Evolutionary conservation across 2,113 vertebrate species (phyloP).

Genomic region (Oncorhynchus gorbuscha): DNA sequence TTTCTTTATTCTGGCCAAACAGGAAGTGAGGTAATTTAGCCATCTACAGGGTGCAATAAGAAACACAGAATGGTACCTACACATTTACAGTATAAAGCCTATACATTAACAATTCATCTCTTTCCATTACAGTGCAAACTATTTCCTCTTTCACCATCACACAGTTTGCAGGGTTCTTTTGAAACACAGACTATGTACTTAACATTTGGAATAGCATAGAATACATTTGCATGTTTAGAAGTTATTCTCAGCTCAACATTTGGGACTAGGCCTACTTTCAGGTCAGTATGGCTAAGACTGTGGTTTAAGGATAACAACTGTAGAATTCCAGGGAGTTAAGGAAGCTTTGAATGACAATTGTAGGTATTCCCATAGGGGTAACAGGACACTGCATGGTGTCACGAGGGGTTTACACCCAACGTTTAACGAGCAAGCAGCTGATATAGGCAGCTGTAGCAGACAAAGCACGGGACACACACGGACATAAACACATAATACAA

Average conservation of each 20-base stretch:
- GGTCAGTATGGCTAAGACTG: conserved; percentile 32
- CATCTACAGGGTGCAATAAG: conserved; percentile 1
- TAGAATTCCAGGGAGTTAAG: conserved; percentile 63
- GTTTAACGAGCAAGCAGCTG: conserved; percentile 72
- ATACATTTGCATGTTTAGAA: neutral
- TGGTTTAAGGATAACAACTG: conserved; percentile 53
- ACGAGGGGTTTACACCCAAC: conserved; percentile 59
- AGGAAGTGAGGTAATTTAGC: conserved; percentile 62
- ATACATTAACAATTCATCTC: neutral
- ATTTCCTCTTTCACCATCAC: no score
- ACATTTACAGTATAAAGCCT: neutral
- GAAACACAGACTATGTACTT: neutral
- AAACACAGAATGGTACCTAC: neutral
- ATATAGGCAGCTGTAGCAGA: conserved; percentile 67
- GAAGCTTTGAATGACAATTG: conserved; percentile 65
- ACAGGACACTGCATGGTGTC: conserved; percentile 67
- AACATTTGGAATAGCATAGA: neutral
- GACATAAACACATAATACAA: conserved; percentile 14
- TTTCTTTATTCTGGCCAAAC: conserved; percentile 62
- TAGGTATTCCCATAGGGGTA: conserved; percentile 71
- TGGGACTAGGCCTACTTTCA: neutral
- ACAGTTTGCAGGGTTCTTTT: no score
- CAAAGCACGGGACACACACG: conserved; percentile 48
- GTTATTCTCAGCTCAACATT: conserved; percentile 6
- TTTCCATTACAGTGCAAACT: no score